A percentile compares a stretch with the other conserved stretches of the same genome.
Conservation (phyloP, 2,888 invertebrate species). For the Pharmacophagus antenor region DNA sequence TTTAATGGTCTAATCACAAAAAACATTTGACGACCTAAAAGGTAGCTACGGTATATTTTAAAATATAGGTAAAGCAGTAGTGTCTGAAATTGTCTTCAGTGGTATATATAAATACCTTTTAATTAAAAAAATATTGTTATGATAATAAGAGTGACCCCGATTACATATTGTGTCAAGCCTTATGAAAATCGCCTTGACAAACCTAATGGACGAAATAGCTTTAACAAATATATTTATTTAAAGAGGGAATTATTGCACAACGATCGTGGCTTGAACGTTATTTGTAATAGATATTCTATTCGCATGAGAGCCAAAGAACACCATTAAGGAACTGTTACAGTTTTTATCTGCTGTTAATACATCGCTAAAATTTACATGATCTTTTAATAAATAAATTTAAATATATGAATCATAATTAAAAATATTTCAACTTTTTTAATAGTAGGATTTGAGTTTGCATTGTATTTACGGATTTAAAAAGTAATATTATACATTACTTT, state of each 20-base stretch:
- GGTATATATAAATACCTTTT: not conserved
- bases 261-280: constrained; percentile 55
- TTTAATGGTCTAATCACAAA: too few relatives aligned
- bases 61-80: not conserved
- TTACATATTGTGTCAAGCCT: constrained; percentile 53
- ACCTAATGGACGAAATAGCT: constrained; percentile 65
- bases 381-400: too few relatives aligned
- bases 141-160: constrained; percentile 23
- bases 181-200: constrained; percentile 73
- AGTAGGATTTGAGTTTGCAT: too few relatives aligned
- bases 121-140: not conserved
- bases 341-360: not conserved
- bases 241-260: constrained; percentile 62
- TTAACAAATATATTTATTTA: constrained; percentile 69
- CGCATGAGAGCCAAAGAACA: constrained; percentile 19
- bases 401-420: too few relatives aligned
- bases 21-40: too few relatives aligned
- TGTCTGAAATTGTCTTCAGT: not conserved
- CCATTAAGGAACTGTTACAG: constrained; percentile 6
- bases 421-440: too few relatives aligned
- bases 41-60: too few relatives aligned
- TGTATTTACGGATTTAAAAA: too few relatives aligned
- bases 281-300: constrained; percentile 31
- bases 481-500: too few relatives aligned
- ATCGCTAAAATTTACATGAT: too few relatives aligned